Base-by-base conservation (phyloP, 1,140 invertebrate species). In the Aphis craccivora region DNA sequence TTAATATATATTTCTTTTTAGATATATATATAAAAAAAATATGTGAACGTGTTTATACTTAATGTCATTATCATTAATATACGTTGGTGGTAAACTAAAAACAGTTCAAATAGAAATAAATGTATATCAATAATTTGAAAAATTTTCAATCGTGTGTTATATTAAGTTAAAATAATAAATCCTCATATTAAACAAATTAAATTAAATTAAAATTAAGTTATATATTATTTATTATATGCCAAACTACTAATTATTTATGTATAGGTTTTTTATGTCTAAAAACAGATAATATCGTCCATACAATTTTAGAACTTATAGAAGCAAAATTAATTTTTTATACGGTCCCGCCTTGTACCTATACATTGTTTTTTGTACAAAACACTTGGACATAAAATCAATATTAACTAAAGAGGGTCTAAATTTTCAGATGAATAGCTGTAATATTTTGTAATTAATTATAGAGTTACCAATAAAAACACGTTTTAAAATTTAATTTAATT, bases 371-470 rank as follows among this genome's bases (percentile, higher is more conserved):
- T 60, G 55, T 30, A 30, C 30, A 11, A 25, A 60, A 14, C 55
- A 60, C 25, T 7, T 60, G 55, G 60, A 67, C 60, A 76, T 76
- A 76, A 76, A 76, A 76, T 76, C 60, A 76, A 76, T 76, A 76
- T 60, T 30, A 30, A 60, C 30, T 67, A 76, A 76, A 76, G 11
- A 76, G n/a, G 60, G 60, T 76, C 60, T n/a, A 76, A 76, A 76
- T 76, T 76, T 11, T 76, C 60, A 18, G 30, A n/a, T 20, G 4
- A 20, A 76, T 76, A n/a, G 60, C 14, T 76, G 30, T 76, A n/a
- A 76, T 76, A 76, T 76, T 76, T n/a, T n/a, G 30, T 76, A 76
- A 76, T 76, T 76, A 76, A 76, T 76, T 76, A n/a, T 76, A 67
- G 0, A 76, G 60, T 76, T 76, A 18, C 30, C 30, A 14, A 76